phyloP scores from a whole-genome alignment of 1,140 invertebrate genomes.

The Nephotettix cincticeps region DNA sequence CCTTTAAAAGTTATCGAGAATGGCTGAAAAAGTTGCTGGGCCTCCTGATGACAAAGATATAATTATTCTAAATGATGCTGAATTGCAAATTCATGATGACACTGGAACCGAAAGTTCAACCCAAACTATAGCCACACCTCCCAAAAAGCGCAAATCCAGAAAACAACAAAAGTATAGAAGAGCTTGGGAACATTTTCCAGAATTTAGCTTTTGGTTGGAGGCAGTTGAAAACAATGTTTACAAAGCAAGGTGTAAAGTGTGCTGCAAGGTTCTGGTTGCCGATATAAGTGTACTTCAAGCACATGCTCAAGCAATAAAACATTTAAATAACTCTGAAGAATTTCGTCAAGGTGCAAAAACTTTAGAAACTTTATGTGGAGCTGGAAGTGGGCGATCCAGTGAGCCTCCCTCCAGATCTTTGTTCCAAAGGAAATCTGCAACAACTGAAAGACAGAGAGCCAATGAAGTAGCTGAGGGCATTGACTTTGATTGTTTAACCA shows the following conservation, averaged over 20 bases:
- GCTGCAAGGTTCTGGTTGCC: conserved; percentile 36
- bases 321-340: conserved; percentile 31
- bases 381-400: background rate
- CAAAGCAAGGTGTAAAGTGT: conserved; percentile 38
- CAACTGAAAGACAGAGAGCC: background rate
- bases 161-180: conserved; percentile 36
- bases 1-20: too few relatives aligned
- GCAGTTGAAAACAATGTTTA: conserved; percentile 32
- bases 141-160: conserved; percentile 27
- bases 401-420: background rate
- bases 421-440: background rate
- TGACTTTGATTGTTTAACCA: background rate
- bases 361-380: background rate
- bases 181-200: conserved; percentile 37
- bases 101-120: conserved; percentile 24
- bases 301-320: conserved; percentile 35
- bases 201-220: conserved; percentile 36
- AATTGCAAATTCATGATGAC: conserved; percentile 21
- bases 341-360: conserved; percentile 5
- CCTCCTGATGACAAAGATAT: background rate
- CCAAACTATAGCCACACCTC: conserved; percentile 13
- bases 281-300: conserved; percentile 36
- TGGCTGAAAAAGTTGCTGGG: too few relatives aligned
- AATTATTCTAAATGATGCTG: background rate
- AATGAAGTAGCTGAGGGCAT: conserved; percentile 1